Base-by-base conservation (phyloP, 1,140 invertebrate genomes). In the Halictus rubicundus region DNA sequence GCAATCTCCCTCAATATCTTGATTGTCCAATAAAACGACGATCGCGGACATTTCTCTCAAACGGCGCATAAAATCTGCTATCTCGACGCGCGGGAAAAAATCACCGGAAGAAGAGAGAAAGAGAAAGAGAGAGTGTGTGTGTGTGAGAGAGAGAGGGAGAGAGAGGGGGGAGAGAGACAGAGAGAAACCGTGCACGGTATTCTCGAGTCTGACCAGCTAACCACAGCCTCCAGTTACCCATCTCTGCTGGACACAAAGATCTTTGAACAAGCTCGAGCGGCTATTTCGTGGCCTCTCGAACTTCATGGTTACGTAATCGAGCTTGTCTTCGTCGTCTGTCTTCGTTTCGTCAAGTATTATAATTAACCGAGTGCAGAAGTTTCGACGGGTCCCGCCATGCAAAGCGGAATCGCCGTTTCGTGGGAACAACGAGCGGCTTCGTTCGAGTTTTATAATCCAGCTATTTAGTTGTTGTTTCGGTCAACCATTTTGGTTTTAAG, bases 21-120 rank as follows among this genome's bases (percentile, higher is more conserved):
- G 65, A 76, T 76, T 76, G 65, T 76, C 74, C 74, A 76, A 76
- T 76, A 76, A 76, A 76, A 69, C 65, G 74, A 76, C 65, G 74
- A 69, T 76, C 39, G 52, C 59, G 74, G 65, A 76, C 65, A 76
- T 69, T 76, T 76, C 74, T 76, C 65, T 76, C n/a, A 46, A 76
- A 76, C 74, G 74, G 14, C 74, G 65, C 25, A 60, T 69, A 69
- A 76, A 76, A 60, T 76, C 74, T 46, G 54, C 65, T 60, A 60
- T 61, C 74, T 69, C 74, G 54, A 9, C 65, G 4, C 19, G 54
- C 16, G n/a, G 25, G 54, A 60, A 76, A 69, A 69, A 66, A 76
- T 76, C 54, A 76, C 65, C 74, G 74, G 74, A 76, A 77, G 74
- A 77, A 77, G 74, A 60, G 74, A 77, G 66, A 77, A 70, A 54